phyloP scores from a whole-genome alignment of 2,888 invertebrate species.

The Callosobruchus maculatus region DNA sequence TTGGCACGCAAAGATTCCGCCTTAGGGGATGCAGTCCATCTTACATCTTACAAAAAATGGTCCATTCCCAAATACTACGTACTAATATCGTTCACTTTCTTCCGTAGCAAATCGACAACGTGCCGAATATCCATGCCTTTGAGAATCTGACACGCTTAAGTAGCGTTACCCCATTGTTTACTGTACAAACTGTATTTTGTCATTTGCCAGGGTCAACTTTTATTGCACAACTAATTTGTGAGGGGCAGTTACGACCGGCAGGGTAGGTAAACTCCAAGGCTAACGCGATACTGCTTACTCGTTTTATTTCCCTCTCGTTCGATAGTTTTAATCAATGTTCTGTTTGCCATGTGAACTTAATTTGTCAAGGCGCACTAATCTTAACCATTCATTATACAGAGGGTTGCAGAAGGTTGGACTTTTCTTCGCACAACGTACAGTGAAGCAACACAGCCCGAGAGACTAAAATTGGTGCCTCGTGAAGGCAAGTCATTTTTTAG shows the following conservation, averaged over 20 bases:
- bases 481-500: too few species aligned
- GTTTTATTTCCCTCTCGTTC: not conserved
- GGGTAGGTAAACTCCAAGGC: not conserved
- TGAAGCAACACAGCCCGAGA: too few species aligned
- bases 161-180: slow-evolving; percentile 7
- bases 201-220: slow-evolving; percentile 2
- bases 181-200: slow-evolving; percentile 3
- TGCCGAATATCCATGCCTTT: not conserved
- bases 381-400: not conserved
- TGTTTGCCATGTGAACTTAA: not conserved
- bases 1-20: too few species aligned
- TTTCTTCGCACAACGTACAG: too few species aligned
- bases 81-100: not conserved
- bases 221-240: not conserved
- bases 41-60: not conserved
- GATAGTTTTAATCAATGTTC: not conserved
- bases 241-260: not conserved
- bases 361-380: not conserved
- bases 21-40: too few species aligned
- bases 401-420: too few species aligned
- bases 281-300: not conserved
- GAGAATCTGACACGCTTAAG: slow-evolving; percentile 5
- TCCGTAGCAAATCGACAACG: not conserved
- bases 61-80: not conserved
- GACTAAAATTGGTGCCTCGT: too few species aligned